Evolutionary conservation across 2,888 invertebrate genomes (phyloP), one percentile per base, ranked within the genome.

Genomic region (Campopleginae sp.): DNA sequence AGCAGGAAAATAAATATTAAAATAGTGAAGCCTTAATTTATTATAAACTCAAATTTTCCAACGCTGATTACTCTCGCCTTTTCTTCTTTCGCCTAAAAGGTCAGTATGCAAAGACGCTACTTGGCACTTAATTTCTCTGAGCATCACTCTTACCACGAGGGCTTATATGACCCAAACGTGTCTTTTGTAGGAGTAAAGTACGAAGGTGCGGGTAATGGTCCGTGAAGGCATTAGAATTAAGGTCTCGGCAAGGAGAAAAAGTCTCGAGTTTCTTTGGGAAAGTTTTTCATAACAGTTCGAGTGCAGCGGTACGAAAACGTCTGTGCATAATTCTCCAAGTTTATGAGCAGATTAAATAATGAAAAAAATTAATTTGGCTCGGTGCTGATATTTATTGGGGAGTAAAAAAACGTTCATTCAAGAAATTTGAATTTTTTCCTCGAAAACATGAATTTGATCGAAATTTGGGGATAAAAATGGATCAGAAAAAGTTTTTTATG

Each of bases 91-190:
- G 6, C 1, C 6, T 12, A 58, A 27, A 27, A 58, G 58, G 58
- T 58, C 58, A 58, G 58, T 27, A 58, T 46, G 44, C 46, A 46
- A 68, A 46, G 46, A 42, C 17, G 42, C 42, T 7, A 17, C 44
- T 27, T 68, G 68, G 46, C 46, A 68, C 68, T 68, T 46, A 17
- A 46, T 23, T 14, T 46, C 46, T 23, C 27, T n/a, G 46, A 68
- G 68, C 68, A 68, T 68, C 68, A 27, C 68, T 68, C 38, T 27
- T 46, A 46, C 68, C 46, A 68, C 68, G 68, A 27, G 68, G n/a
- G 8, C 68, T 44, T 46, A 17, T 68, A 46, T 31, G 46, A 68
- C 17, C 68, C 27, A 68, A 68, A 68, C 23, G 46, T 31, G 46
- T 27, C 68, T 68, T 68, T 68, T 46, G 68, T 68, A 3, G 46